phyloP scores from a whole-genome alignment of 2,797 vertebrate genomes.

The Holocentrus rufus region DNA sequence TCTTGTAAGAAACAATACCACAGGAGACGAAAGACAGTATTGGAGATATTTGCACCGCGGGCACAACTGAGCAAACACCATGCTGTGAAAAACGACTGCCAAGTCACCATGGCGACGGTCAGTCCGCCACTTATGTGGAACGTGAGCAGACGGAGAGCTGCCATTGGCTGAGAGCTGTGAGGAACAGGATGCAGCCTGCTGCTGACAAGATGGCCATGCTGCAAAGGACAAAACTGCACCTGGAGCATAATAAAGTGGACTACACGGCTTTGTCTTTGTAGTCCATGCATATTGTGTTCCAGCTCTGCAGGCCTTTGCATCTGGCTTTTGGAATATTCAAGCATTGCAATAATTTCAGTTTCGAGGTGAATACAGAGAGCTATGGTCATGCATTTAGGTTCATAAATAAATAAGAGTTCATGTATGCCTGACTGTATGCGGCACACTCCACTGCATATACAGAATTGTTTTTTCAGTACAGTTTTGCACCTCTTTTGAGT shows the following conservation, averaged over 20 bases:
- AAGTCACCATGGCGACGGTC: slow-evolving; percentile 67
- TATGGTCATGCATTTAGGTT: not conserved
- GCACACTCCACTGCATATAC: not conserved
- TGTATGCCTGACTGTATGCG: not conserved
- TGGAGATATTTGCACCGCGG: slow-evolving; percentile 12
- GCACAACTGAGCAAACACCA: slow-evolving; percentile 34
- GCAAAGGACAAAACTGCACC: slow-evolving; percentile 25
- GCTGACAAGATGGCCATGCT: slow-evolving; percentile 60
- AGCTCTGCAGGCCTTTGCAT: not conserved
- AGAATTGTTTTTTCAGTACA: not conserved
- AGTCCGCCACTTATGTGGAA: slow-evolving; percentile 50
- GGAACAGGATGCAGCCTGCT: slow-evolving; percentile 39
- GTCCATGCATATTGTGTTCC: not conserved
- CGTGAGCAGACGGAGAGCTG: slow-evolving; percentile 52
- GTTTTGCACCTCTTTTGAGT: not conserved
- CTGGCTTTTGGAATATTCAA: not conserved
- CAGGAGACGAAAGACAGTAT: not conserved
- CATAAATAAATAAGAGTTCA: slow-evolving; percentile 9
- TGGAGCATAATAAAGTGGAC: not conserved
- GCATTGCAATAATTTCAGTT: not conserved
- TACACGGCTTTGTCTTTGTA: not conserved
- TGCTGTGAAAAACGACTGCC: slow-evolving; percentile 41
- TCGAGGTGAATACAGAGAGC: not conserved
- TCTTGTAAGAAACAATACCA: not conserved
- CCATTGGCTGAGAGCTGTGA: slow-evolving; percentile 30